Percentiles rank a stretch among this genome's conserved stretches.
Conservation (phyloP, 2,113 vertebrate genomes). For the Protobothrops flavoviridis region DNA sequence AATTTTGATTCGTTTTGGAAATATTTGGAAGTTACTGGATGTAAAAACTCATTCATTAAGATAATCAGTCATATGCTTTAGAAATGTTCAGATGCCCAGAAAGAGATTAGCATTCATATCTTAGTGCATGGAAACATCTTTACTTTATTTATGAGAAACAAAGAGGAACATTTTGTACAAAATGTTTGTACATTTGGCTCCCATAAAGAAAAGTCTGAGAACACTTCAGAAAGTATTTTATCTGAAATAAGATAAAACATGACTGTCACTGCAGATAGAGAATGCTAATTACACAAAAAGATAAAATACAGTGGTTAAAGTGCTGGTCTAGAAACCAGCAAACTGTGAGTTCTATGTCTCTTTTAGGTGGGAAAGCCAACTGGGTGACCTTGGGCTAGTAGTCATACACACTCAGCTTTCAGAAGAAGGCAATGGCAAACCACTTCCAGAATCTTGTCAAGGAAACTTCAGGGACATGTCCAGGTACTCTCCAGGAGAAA, state of each 20-base stretch:
- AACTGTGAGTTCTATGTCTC: neutral
- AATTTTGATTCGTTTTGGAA: neutral
- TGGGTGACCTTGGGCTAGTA: neutral
- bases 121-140: neutral
- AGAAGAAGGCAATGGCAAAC: neutral
- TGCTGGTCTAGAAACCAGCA: neutral
- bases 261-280: neutral
- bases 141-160: neutral
- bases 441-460: neutral
- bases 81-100: neutral
- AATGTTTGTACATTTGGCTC: neutral
- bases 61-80: neutral
- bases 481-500: neutral
- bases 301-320: neutral
- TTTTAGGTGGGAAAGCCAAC: neutral
- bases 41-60: neutral
- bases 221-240: neutral
- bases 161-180: neutral
- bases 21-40: neutral
- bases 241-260: neutral
- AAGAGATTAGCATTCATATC: neutral
- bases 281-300: neutral
- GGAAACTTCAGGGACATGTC: neutral
- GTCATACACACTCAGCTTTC: neutral
- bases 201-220: neutral